Evolutionary conservation across 1,140 invertebrate species (phyloP), one percentile per base, ranked within the genome.

Genomic region (Phocides pigmalion): DNA sequence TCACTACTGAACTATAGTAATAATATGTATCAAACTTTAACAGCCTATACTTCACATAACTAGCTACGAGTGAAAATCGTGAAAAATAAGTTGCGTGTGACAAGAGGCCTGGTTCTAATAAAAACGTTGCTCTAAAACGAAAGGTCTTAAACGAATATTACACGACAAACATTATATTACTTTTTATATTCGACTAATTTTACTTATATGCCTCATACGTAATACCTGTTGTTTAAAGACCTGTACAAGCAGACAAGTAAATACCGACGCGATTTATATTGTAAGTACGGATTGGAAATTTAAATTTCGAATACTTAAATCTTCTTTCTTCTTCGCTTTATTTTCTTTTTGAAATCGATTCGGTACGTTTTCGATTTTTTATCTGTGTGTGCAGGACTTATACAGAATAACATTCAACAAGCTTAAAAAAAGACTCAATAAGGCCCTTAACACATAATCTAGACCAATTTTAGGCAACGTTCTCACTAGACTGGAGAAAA

Each of bases 41-140:
- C 54, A 58, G 54, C 39, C 54, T 58, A 58, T 58, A 58, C 22
- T 58, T 58, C 46, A 49, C 46, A 46, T 56, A 58, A 58, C 54
- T 58, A 44, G 11, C 54, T 58, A 58, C 54, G 15, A 46, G 54
- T 58, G 54, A 58, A 58, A 58, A 42, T 58, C 22, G 54, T 58
- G 54, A 46, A 58, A 58, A 58, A 46, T 6, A 32, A 51, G 15
- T 58, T 20, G 54, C 54, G 41, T 56, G 53, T 51, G 16, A 51
- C 15, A 32, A 58, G 14, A 58, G 16, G 4, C 22, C 15, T 19
- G 37, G n/a, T n/a, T 46, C 22, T 19, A 46, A 28, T 46, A 19
- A 58, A 28, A 58, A 58, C 54, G 54, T 58, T 46, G 41, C 54
- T 6, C n/a, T 37, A 37, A 51, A 51, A 51, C n/a, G 3, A 15